These are phyloP conservation scores for Junco hyemalis DNA, from an alignment of 2,113 vertebrate species.

Conservation along the genomic window DNA sequence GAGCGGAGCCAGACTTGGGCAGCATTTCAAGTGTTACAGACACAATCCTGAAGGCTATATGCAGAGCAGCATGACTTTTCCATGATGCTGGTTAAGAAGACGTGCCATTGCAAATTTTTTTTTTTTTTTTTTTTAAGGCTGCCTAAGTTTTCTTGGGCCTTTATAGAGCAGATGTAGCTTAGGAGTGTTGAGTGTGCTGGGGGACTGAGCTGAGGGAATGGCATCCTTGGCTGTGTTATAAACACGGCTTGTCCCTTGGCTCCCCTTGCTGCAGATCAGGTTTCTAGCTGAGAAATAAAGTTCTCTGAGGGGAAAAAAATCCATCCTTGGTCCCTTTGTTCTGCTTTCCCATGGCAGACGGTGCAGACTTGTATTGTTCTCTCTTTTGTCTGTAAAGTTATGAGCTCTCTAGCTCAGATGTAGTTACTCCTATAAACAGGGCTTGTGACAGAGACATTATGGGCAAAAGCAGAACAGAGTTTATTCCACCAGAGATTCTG, in stretches of 20 bases:
- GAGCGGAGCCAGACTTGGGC: conserved; percentile 71
- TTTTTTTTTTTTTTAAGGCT: not conserved
- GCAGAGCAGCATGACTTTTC: conserved; percentile 64
- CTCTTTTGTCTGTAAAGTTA: not conserved
- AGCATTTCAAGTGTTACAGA: conserved; percentile 67
- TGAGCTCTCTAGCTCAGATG: not conserved
- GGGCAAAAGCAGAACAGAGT: rapidly evolving
- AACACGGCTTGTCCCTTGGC: not conserved
- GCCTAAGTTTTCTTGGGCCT: conserved; percentile 40
- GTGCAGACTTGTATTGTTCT: not conserved
- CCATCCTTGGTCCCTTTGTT: not conserved
- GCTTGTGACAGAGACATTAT: not conserved
- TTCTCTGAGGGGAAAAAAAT: not conserved
- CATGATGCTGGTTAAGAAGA: conserved; percentile 61
- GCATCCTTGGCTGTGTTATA: not conserved
- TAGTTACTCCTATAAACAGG: not conserved
- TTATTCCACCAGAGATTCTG: not conserved
- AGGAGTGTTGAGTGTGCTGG: not conserved
- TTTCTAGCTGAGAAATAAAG: conserved; percentile 28
- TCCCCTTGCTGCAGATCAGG: not conserved
- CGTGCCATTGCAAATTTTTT: conserved; percentile 48
- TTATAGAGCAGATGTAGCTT: conserved; percentile 23
- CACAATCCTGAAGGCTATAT: conserved; percentile 70
- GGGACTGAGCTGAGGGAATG: not conserved
- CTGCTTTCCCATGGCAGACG: not conserved